Evolutionary conservation across 2,888 invertebrate genomes (phyloP), one percentile per base, ranked within the genome.

Genomic region (Helobdella robusta): DNA sequence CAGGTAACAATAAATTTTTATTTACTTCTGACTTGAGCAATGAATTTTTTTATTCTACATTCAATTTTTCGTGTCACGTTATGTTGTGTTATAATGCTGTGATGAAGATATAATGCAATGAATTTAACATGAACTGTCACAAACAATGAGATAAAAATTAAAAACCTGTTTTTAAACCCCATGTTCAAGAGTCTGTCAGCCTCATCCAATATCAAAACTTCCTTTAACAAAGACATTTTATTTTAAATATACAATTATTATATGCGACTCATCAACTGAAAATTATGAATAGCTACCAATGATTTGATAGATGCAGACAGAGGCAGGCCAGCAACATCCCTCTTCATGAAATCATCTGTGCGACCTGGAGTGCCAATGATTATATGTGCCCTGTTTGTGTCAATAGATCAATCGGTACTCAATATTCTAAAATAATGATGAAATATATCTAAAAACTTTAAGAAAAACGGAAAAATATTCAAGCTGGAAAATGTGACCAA

Each of bases 301-400:
- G 87, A 86, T 77, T 89, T 92, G 3, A 91, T 83, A 61, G 85
- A 84, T 0, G 83, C 83, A 20, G 87, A 83, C 60, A 92, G 59
- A 59, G 74, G 74, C 15, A 71, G 67, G 5, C 72, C 74, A 6
- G 71, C 68, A n/a, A 70, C 66, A 58, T 73, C 73, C 36, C 75
- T 70, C 35, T 73, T 72, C 59, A 82, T 74, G 66, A 97, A 80
- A 80, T 95, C 93, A 76, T 89, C 89, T 8, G 98, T 79, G 67
- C 97, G 82, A 0, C 98, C 98, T 0, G 98, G 98, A 0, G 98
- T 98, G 64, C 91, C 91, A 58, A 97, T 86, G 4, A 94, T 83
- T 52, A 99, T 88, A 74, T 94, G 88, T 0, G 74, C 88, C 64
- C 77, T 76, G 71, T 64, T 68, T 50, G 46, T 18, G 68, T 30